A percentile compares a stretch with the other conserved stretches of the same genome.
Evolutionary conservation across 2,113 vertebrate genomes (phyloP).

Genomic region (Myotis davidii): DNA sequence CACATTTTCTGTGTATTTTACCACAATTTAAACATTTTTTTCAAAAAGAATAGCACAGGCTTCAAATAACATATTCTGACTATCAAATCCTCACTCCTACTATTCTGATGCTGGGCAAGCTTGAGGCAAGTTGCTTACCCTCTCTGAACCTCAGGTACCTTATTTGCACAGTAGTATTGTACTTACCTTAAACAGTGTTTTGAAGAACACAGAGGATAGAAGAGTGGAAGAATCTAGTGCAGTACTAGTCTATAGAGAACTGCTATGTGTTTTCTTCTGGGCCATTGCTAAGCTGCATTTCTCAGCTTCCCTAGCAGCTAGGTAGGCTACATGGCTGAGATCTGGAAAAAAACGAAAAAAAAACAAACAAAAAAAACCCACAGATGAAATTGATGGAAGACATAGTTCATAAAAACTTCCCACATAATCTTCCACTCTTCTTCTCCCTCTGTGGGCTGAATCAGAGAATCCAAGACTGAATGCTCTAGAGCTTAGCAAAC

Average conservation of each 20-base stretch:
- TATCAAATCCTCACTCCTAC: background rate
- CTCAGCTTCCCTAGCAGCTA: background rate
- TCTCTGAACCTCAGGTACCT: background rate
- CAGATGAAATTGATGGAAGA: background rate
- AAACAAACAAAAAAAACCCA: no score
- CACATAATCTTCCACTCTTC: background rate
- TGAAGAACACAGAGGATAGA: background rate
- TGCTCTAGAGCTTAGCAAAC: background rate
- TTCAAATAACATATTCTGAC: background rate
- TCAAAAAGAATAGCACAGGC: background rate
- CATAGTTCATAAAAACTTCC: background rate
- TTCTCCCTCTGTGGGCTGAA: background rate
- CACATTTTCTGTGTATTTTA: background rate
- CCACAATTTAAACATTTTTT: background rate
- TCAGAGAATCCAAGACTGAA: background rate
- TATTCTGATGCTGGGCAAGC: background rate
- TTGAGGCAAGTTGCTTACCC: background rate
- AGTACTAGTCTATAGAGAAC: background rate
- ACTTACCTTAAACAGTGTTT: background rate
- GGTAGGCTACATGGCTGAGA: background rate
- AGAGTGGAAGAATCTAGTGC: background rate
- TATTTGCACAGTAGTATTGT: background rate
- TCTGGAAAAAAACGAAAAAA: background rate
- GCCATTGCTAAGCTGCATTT: background rate
- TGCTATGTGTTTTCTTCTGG: background rate